These are phyloP conservation scores for Potamarius usumacintae DNA, from an alignment of 2,113 vertebrate genomes.

Conservation along the genomic window DNA sequence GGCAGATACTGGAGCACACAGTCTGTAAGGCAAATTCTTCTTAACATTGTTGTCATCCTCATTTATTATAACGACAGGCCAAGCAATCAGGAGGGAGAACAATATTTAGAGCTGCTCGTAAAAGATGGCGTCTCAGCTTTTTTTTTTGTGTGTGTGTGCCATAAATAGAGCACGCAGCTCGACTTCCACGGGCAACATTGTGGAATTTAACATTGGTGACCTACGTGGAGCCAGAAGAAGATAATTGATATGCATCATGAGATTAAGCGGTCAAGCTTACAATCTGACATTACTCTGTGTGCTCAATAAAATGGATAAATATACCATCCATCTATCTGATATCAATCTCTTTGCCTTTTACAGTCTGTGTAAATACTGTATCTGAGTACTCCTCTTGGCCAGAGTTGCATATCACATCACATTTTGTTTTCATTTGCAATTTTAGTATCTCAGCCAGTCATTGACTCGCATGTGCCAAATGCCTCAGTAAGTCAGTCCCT, in stretches of 20 bases:
- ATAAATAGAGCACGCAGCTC: constrained; percentile 39
- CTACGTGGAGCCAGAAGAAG: constrained; percentile 22
- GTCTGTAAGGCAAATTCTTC: constrained; percentile 60
- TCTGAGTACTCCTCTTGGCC: neutral
- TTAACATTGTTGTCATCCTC: constrained; percentile 55
- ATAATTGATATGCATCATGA: constrained; percentile 15
- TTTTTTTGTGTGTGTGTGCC: constrained; percentile 22
- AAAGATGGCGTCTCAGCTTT: constrained; percentile 47
- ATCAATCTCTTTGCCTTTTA: neutral
- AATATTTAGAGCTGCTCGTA: constrained; percentile 53
- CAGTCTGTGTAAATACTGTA: neutral
- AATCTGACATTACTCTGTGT: neutral
- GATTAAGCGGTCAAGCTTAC: constrained; percentile 21
- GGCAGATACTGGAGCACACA: constrained; percentile 58
- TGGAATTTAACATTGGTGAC: constrained; percentile 42
- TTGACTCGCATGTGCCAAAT: constrained; percentile 20
- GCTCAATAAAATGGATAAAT: constrained; percentile 14
- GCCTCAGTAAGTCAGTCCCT: constrained; percentile 24
- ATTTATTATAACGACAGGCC: constrained; percentile 58
- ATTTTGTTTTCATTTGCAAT: constrained; percentile 24
- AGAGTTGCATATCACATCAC: neutral
- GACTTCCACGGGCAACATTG: constrained; percentile 26
- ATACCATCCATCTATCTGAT: neutral
- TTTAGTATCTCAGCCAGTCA: neutral
- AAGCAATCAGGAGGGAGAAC: constrained; percentile 52